Base-by-base conservation (phyloP, 1,140 invertebrate genomes). In the Diprion similis region DNA sequence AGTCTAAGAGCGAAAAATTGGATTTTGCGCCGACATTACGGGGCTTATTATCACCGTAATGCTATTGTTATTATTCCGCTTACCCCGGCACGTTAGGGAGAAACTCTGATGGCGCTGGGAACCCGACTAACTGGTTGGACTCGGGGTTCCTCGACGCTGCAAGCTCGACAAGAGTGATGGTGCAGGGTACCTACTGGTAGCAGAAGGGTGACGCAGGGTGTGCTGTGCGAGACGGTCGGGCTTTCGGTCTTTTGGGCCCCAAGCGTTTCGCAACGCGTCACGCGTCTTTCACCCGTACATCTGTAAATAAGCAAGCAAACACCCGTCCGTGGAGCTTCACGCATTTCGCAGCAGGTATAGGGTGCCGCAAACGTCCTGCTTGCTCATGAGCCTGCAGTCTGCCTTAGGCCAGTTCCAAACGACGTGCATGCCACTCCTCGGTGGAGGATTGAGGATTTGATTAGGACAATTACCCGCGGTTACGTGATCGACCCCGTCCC, bases 391-490 rank as follows among this genome's bases (percentile, higher is more conserved):
- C 24, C 24, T 37, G 24, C 24, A 1, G 24, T 37, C 24, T 37
- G 1, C 24, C 24, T 37, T 37, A 1, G 24, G 24, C 24, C 24
- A 37, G 24, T 37, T 37, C 24, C 24, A 37, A 37, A 37, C 24
- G 24, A 37, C 24, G 24, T 37, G 24, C 24, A 6, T 37, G 24
- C 24, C 24, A 37, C 24, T 37, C 24, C 24, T 37, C 24, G 24
- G 24, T 37, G 24, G 24, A 37, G 24, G 6, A 37, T 37, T 37
- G 24, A 37, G 24, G 6, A 37, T 37, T 37, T 17, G 51, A 59
- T 59, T 59, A 59, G 51, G 51, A 59, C 51, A 59, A 59, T 59
- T 59, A 59, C 51, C 51, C 51, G 51, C 51, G 51, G 51, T 59
- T 59, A 59, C n/a, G 51, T 59, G 51, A 59, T 59, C 51, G n/a